Evolutionary conservation across 2,888 invertebrate genomes (phyloP).

Genomic region (Dioctria rufipes): DNA sequence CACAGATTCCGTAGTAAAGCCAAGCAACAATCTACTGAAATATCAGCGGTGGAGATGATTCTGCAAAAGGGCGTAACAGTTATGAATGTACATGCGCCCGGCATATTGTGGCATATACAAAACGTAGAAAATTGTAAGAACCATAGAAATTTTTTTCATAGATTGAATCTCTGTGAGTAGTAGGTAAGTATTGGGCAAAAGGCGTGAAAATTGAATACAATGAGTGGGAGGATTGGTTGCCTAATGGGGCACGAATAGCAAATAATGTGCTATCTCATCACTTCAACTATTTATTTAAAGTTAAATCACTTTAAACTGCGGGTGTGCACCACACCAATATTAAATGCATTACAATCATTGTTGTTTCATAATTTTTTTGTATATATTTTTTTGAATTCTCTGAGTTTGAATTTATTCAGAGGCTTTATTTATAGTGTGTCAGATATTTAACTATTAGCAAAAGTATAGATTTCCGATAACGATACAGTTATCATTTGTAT

Average conservation of each 20-base stretch:
- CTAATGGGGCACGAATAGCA: constrained; percentile 6
- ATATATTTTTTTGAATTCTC: no score
- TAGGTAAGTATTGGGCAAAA: neutral
- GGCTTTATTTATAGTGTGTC: no score
- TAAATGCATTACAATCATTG: constrained; percentile 22
- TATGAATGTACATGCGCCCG: neutral
- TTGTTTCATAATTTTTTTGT: neutral
- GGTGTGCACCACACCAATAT: constrained; percentile 5
- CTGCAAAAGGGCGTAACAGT: constrained; percentile 17
- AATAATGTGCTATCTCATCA: constrained; percentile 3
- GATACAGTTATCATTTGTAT: no score
- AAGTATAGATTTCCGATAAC: no score
- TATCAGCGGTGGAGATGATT: neutral
- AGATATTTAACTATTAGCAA: no score
- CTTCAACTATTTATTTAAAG: neutral
- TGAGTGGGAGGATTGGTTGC: constrained; percentile 28
- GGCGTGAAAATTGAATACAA: constrained; percentile 11
- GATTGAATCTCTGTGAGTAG: neutral
- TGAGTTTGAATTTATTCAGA: no score
- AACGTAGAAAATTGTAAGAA: constrained; percentile 18
- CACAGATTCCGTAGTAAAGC: neutral
- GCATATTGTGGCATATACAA: constrained; percentile 1
- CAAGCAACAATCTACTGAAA: no score
- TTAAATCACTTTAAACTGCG: neutral
- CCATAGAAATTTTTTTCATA: constrained; percentile 7